phyloP scores from a whole-genome alignment of 2,888 invertebrate genomes.

The Rhodophaea formosa region DNA sequence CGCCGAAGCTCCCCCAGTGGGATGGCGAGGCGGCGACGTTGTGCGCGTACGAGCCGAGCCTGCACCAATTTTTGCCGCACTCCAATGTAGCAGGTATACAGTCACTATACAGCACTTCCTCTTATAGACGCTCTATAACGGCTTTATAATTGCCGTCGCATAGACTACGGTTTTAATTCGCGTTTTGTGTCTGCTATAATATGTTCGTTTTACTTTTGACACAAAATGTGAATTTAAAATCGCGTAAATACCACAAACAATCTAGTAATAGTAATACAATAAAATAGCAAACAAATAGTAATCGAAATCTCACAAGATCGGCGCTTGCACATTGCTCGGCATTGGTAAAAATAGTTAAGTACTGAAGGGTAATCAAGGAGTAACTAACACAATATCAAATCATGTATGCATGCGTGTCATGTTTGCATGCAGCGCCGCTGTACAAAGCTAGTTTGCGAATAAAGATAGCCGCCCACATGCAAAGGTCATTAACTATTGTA shows the following conservation, averaged over 20 bases:
- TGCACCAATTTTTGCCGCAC: slow-evolving; percentile 55
- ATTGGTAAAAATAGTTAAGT: not conserved
- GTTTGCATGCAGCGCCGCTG: slow-evolving; percentile 14
- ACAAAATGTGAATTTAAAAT: not conserved
- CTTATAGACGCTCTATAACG: not conserved
- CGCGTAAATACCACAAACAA: not conserved
- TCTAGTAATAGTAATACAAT: not conserved
- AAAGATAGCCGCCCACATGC: slow-evolving; percentile 1
- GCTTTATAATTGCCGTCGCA: not conserved
- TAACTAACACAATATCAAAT: slow-evolving; percentile 11
- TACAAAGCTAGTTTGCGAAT: slow-evolving; percentile 2
- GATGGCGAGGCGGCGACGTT: slow-evolving; percentile 69
- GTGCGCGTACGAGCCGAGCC: slow-evolving; percentile 59
- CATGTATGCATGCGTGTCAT: slow-evolving; percentile 15
- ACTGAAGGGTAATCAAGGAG: not conserved
- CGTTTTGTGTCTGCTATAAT: not conserved
- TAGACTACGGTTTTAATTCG: not conserved
- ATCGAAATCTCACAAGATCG: not conserved
- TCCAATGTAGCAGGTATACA: slow-evolving; percentile 57
- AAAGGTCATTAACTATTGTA: not conserved
- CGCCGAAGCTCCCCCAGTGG: slow-evolving; percentile 68
- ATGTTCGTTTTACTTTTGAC: not conserved
- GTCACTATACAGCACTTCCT: slow-evolving; percentile 19
- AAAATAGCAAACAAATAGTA: not conserved
- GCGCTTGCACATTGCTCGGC: not conserved